Evolutionary conservation across 2,888 invertebrate species (phyloP).

Genomic region (Caenorhabditis virilis): DNA sequence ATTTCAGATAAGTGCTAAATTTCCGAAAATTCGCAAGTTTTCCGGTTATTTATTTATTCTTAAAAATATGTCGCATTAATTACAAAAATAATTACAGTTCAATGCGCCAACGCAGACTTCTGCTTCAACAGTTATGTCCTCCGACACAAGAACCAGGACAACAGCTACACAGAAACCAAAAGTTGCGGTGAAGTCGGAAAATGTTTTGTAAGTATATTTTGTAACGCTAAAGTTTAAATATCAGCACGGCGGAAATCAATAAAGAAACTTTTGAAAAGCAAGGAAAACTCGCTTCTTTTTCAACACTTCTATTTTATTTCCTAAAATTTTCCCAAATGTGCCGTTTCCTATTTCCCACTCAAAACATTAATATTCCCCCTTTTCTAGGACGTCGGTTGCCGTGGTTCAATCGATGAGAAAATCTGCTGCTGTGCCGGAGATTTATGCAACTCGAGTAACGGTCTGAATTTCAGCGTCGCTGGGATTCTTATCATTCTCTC

Average conservation of each 20-base stretch:
- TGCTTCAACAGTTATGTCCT: constrained; percentile 48
- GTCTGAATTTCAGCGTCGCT: constrained; percentile 26
- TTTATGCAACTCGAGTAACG: constrained; percentile 51
- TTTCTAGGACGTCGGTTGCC: constrained; percentile 49
- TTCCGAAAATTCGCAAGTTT: too few relatives aligned
- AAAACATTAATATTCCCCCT: too few relatives aligned
- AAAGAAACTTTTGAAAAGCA: too few relatives aligned
- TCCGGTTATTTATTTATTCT: too few relatives aligned
- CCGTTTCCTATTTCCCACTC: neutral
- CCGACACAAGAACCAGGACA: constrained; percentile 42
- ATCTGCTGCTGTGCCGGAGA: constrained; percentile 51
- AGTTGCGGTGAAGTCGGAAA: constrained; percentile 49
- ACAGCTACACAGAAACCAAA: constrained; percentile 45
- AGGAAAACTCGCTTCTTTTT: too few relatives aligned
- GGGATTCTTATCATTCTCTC: constrained; percentile 39
- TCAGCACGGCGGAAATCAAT: too few relatives aligned
- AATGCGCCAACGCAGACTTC: constrained; percentile 43
- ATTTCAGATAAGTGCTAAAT: too few relatives aligned
- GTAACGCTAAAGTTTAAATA: too few relatives aligned
- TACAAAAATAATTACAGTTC: constrained; percentile 30
- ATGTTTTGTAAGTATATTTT: constrained; percentile 48
- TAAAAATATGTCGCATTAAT: too few relatives aligned
- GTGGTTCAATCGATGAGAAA: constrained; percentile 42
- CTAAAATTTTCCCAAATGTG: neutral
- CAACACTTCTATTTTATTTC: neutral